phyloP scores from a whole-genome alignment of 2,113 vertebrate genomes.

The Ornithorhynchus anatinus region DNA sequence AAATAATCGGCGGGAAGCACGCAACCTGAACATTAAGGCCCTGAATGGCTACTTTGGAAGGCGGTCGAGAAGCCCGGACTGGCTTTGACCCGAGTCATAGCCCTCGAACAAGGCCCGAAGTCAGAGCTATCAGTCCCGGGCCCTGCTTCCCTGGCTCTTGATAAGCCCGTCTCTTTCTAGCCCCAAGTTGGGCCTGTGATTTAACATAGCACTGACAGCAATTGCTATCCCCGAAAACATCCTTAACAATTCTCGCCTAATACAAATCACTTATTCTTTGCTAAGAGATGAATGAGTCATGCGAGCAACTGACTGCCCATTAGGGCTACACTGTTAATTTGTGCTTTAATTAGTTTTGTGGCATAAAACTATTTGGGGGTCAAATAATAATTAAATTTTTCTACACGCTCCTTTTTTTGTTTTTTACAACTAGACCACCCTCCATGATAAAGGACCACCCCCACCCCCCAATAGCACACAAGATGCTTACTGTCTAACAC shows the following conservation, averaged over 20 bases:
- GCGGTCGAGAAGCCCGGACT: constrained; percentile 58
- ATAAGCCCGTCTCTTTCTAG: constrained; percentile 83
- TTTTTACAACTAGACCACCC: constrained; percentile 81
- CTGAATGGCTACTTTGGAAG: constrained; percentile 70
- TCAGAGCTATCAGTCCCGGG: constrained; percentile 75
- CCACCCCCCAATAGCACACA: constrained; percentile 66
- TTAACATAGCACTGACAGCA: constrained; percentile 77
- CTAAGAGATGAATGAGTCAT: constrained; percentile 76
- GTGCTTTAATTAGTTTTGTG: constrained; percentile 82
- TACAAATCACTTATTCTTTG: constrained; percentile 87
- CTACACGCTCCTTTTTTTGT: constrained; percentile 74
- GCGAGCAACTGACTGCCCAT: constrained; percentile 67
- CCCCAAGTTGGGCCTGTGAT: constrained; percentile 72
- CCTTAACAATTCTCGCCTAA: constrained; percentile 69
- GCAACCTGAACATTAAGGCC: constrained; percentile 79
- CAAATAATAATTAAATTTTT: constrained; percentile 91
- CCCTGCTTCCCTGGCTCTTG: constrained; percentile 76
- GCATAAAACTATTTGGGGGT: constrained; percentile 81
- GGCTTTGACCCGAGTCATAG: constrained; percentile 76
- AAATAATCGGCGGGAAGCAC: constrained; percentile 77
- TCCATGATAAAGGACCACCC: constrained; percentile 72
- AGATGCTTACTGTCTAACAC: constrained; percentile 58
- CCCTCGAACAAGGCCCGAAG: constrained; percentile 79
- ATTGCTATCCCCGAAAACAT: constrained; percentile 77
- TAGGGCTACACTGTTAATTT: constrained; percentile 77